Conservation (phyloP, 2,797 vertebrate species). For the Alfaro cultratus region DNA sequence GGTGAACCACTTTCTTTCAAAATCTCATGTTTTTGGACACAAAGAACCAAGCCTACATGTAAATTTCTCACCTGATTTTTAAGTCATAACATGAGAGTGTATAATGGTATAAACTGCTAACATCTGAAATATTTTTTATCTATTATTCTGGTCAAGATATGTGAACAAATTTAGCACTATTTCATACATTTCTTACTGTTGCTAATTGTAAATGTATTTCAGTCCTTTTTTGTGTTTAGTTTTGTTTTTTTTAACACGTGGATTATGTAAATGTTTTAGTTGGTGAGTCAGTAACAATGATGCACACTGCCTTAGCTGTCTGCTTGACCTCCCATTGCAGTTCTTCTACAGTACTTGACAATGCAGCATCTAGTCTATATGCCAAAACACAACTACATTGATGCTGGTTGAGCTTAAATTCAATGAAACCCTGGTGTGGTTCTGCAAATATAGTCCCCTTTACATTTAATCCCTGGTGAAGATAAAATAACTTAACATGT, state of each 20-base stretch:
- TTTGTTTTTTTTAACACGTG: constrained; percentile 66
- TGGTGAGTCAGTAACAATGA: constrained; percentile 74
- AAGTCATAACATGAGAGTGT: constrained; percentile 23
- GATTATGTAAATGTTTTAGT: constrained; percentile 79
- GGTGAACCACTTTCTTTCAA: constrained; percentile 44
- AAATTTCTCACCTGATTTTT: constrained; percentile 44
- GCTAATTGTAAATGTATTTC: constrained; percentile 56
- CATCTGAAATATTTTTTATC: constrained; percentile 56
- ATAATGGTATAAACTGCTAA: constrained; percentile 31
- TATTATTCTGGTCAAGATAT: constrained; percentile 30
- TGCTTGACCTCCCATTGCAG: constrained; percentile 52
- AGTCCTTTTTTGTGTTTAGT: constrained; percentile 66
- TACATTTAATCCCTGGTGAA: not conserved
- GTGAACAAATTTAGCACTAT: constrained; percentile 45
- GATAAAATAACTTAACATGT: not conserved
- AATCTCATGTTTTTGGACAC: constrained; percentile 35
- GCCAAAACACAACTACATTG: constrained; percentile 34
- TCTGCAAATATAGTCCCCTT: not conserved
- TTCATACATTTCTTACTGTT: constrained; percentile 57
- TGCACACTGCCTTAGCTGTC: constrained; percentile 87
- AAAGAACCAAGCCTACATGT: constrained; percentile 38
- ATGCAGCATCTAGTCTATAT: constrained; percentile 64
- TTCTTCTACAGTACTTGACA: constrained; percentile 54
- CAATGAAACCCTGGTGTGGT: constrained; percentile 26
- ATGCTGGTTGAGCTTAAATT: constrained; percentile 32